Base-by-base conservation (phyloP, 2,797 vertebrate species). In the Syngnathus rostellatus region DNA sequence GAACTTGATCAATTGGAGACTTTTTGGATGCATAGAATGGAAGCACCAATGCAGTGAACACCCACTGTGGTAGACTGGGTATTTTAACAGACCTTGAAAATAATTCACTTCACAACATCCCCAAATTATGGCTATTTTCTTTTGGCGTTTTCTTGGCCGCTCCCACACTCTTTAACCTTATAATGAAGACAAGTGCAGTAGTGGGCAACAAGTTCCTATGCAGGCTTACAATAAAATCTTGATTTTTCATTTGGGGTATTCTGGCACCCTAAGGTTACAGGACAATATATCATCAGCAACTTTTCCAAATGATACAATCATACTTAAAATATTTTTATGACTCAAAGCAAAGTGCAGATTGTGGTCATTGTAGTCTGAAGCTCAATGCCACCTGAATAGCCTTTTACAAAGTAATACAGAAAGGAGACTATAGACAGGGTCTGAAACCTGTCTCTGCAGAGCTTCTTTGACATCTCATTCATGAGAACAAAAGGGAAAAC, bases 201-300 rank as follows among this genome's bases (percentile, higher is more conserved):
- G 45, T 9, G 66, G 74, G 72, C 75, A 66, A 16, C 41, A 11
- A 25, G 65, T 74, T 75, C 57, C 37, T 17, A 58, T 72, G 72
- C 54, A 54, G 40, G 39, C 62, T 74, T 40, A 65, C 14, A 68
- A 63, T 75, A 64, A 67, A 79, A 73, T 70, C 61, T 63, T 67
- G 46, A 69, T 74, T 65, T 65, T 81, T 50, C 74, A 48, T 62
- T 77, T 66, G 63, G 37, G 63, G 14, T 67, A 81, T 65, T 57
- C 43, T 78, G 72, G 68, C 69, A 65, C 2, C 10, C 48, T 46
- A 50, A 9, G 45, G 38, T 0, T 3, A 3, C 43, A 37, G 50
- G 54, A 83, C 79, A 81, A 81, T 72, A 8, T 50, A 25, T 60
- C 62, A 64, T 64, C 40, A 31, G 31, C 31, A 65, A 53, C 17